phyloP scores from a whole-genome alignment of 2,888 invertebrate species.

The Schrankia costaestrigalis region DNA sequence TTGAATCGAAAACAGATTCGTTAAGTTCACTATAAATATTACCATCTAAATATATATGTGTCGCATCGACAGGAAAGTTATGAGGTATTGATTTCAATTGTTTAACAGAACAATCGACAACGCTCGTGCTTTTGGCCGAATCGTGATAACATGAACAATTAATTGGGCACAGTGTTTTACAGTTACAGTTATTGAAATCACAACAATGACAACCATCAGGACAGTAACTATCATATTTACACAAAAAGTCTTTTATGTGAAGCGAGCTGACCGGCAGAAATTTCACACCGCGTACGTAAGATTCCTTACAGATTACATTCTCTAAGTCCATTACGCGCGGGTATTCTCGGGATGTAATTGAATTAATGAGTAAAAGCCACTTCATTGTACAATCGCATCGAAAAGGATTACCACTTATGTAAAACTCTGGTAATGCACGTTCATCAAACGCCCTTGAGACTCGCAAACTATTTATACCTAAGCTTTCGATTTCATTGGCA shows the following conservation, averaged over 20 bases:
- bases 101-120: constrained; percentile 93
- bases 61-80: constrained; percentile 93
- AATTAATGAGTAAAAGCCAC: constrained; percentile 94
- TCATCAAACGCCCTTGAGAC: constrained; percentile 85
- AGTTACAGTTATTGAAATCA: constrained; percentile 96
- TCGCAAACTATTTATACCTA: constrained; percentile 90
- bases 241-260: constrained; percentile 91
- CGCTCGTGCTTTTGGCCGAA: constrained; percentile 93
- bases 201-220: constrained; percentile 96
- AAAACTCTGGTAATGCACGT: constrained; percentile 91
- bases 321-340: constrained; percentile 93
- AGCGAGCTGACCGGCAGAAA: constrained; percentile 88
- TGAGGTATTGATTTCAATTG: constrained; percentile 87
- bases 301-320: constrained; percentile 92
- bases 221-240: constrained; percentile 94
- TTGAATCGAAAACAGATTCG: constrained; percentile 66
- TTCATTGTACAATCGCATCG: constrained; percentile 97
- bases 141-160: constrained; percentile 97
- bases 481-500: constrained; percentile 90
- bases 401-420: constrained; percentile 95
- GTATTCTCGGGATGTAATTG: constrained; percentile 89
- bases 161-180: constrained; percentile 95
- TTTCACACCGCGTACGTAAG: constrained; percentile 89
- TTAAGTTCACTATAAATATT: constrained; percentile 90
- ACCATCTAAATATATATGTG: constrained; percentile 95